These are phyloP conservation scores for Taenioides sp. DNA, from an alignment of 2,797 vertebrate genomes.

Conservation along the genomic window DNA sequence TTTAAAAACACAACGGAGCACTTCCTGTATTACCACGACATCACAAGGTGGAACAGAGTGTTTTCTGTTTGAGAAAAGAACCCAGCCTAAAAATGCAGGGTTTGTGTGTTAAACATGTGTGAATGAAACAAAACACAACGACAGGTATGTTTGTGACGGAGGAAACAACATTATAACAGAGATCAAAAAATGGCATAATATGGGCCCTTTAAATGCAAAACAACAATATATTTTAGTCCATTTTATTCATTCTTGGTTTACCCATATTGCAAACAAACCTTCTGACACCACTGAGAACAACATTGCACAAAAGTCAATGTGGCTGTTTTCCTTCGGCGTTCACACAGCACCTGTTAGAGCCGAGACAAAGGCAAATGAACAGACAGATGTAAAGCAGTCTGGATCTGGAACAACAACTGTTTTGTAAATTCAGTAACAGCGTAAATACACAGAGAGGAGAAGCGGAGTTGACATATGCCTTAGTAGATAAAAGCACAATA, in stretches of 20 bases:
- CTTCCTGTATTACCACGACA: too few species aligned
- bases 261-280: background rate
- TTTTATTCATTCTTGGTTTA: background rate
- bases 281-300: slow-evolving; percentile 8
- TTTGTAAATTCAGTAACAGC: slow-evolving; percentile 19
- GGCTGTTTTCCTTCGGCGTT: slow-evolving; percentile 20
- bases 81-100: too few species aligned
- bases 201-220: background rate
- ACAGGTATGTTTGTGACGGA: too few species aligned
- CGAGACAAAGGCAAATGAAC: slow-evolving; percentile 9
- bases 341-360: slow-evolving; percentile 32
- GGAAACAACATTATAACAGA: too few species aligned
- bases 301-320: slow-evolving; percentile 4
- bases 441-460: slow-evolving; percentile 11
- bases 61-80: too few species aligned
- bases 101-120: too few species aligned
- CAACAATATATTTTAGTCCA: background rate
- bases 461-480: slow-evolving; percentile 12
- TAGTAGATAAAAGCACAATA: slow-evolving; percentile 13
- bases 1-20: too few species aligned
- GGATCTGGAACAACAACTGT: slow-evolving; percentile 7
- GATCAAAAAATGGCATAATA: too few species aligned
- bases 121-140: too few species aligned
- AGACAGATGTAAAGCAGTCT: slow-evolving; percentile 22
- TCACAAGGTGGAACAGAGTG: too few species aligned